Conservation (phyloP, 2,113 vertebrate genomes). For the Callorhinus ursinus region DNA sequence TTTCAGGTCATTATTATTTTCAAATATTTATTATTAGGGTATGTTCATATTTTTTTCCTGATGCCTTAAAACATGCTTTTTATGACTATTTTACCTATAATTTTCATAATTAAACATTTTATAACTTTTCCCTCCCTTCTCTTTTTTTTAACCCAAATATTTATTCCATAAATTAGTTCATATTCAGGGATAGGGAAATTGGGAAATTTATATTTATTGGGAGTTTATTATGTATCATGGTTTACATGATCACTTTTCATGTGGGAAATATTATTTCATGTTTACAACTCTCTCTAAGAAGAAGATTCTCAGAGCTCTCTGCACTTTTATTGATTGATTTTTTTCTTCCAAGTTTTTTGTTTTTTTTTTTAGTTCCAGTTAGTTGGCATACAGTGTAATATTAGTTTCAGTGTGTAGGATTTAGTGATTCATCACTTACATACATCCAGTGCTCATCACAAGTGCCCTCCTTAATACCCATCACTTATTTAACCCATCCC, state of each 20-base stretch:
- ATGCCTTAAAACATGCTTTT: background rate
- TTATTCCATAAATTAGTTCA: background rate
- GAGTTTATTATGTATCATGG: background rate
- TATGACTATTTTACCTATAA: background rate
- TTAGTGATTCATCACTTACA: background rate
- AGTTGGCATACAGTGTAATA: background rate
- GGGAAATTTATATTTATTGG: background rate
- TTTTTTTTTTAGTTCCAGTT: background rate
- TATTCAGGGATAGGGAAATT: background rate
- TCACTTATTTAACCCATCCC: background rate
- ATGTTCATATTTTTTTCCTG: background rate
- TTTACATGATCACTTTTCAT: background rate
- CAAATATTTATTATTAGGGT: background rate
- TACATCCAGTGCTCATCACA: background rate
- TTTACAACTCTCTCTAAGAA: background rate
- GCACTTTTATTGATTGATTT: background rate
- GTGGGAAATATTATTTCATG: background rate
- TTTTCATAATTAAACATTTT: slow-evolving; percentile 17
- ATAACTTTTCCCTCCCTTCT: background rate
- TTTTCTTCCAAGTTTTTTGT: background rate
- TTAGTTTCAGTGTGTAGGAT: background rate
- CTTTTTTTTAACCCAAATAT: background rate
- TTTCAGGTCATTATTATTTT: background rate
- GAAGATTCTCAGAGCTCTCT: background rate
- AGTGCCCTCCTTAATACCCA: background rate